Conservation (phyloP, 1,140 invertebrate species). For the Bicyclus anynana region DNA sequence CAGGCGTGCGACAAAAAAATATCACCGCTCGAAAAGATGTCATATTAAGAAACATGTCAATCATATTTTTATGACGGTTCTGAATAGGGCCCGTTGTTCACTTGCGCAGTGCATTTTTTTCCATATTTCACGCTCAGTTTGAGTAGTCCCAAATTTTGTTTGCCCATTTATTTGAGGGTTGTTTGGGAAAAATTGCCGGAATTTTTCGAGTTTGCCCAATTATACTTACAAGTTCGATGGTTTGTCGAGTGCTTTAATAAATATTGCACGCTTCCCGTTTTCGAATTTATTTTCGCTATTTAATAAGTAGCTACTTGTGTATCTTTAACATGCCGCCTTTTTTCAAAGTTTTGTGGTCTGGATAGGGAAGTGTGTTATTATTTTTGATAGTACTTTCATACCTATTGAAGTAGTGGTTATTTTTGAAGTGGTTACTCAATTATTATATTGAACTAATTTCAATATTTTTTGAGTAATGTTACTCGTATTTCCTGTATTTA, state of each 20-base stretch:
- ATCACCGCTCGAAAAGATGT: constrained; percentile 74
- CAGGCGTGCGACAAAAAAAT: constrained; percentile 69
- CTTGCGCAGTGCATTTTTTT: constrained; percentile 64
- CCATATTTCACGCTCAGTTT: constrained; percentile 67
- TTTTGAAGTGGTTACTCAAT: too few species aligned
- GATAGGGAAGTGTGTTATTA: too few species aligned
- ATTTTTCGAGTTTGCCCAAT: constrained; percentile 40
- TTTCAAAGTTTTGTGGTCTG: not conserved
- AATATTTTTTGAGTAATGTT: too few species aligned
- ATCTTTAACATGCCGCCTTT: not conserved
- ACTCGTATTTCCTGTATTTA: too few species aligned
- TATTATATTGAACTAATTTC: too few species aligned
- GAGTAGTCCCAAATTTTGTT: constrained; percentile 42
- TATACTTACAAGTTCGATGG: constrained; percentile 32
- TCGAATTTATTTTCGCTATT: constrained; percentile 2
- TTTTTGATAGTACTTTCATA: too few species aligned
- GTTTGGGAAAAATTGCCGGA: constrained; percentile 42
- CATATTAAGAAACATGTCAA: constrained; percentile 77
- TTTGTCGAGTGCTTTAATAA: constrained; percentile 17
- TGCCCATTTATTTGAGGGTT: constrained; percentile 40
- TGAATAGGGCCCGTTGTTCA: constrained; percentile 66
- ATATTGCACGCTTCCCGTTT: constrained; percentile 14
- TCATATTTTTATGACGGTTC: constrained; percentile 74
- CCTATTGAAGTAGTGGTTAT: too few species aligned
- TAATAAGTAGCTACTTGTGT: not conserved